Base-by-base conservation (phyloP, 2,888 invertebrate species). In the Ptilodon capucinus region DNA sequence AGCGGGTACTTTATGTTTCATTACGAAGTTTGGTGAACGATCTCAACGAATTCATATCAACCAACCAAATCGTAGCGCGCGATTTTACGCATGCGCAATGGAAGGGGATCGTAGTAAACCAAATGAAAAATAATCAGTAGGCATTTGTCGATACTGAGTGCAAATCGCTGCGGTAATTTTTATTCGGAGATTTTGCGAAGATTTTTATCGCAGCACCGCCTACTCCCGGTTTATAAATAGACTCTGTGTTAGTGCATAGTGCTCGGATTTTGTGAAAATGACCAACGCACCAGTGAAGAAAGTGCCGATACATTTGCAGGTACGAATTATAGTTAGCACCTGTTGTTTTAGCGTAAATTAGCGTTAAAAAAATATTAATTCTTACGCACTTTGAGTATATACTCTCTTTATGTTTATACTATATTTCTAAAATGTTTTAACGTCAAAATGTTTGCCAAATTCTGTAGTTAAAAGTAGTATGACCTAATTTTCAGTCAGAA, bases 271-370 rank as follows among this genome's bases (percentile, higher is more conserved):
- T 55, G 74, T 74, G 64, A 90, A 86, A 81, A 95, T 95, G 94
- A 70, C 76, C 54, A 84, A 71, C 80, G 96, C 96, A 63, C 97
- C 97, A 60, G 97, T 97, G 65, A 98, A 98, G 90, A 98, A 98
- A 92, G 97, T 98, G 54, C 98, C 98, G 51, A 97, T 98, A 81
- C 98, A 98, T 90, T 92, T 97, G 77, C 97, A 97, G 95, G 95
- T 98, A 88, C 93, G 91, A 36, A 18, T 59, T 60, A 58, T 44
- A 42, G 9, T 42, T 54, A 18, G 48, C 77, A 86, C 81, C 82
- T 86, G 85, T 86, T 86, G 81, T 81, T 81, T 76, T 72, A 45
- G 53, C 28, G 53, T 48, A 68, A 65, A 49, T 54, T 32, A 39
- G 44, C 18, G 38, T 49, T 49, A 34, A 50, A 54, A 46, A 30